Conservation (phyloP, 2,113 vertebrate genomes). For the Machaerirhynchus nigripectus region DNA sequence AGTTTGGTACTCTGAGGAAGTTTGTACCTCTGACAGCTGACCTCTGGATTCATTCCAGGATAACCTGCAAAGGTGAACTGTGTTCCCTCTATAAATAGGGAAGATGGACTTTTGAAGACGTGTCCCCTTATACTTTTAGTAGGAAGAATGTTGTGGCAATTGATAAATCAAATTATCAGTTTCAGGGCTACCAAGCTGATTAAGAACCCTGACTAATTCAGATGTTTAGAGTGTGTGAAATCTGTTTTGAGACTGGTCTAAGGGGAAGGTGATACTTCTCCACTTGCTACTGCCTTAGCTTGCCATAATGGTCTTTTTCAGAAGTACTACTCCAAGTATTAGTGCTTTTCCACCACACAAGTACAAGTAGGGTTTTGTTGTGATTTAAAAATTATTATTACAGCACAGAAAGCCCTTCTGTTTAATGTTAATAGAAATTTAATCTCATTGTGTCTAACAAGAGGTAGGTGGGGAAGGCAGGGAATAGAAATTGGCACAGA, state of each 20-base stretch:
- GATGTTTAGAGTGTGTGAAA: background rate
- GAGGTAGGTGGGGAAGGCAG: background rate
- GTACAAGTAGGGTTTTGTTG: background rate
- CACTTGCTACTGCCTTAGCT: background rate
- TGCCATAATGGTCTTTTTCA: background rate
- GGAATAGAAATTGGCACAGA: background rate
- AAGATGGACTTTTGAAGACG: background rate
- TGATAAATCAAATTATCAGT: background rate
- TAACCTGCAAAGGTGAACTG: background rate
- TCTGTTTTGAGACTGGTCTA: background rate
- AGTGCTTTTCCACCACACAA: background rate
- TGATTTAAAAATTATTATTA: background rate
- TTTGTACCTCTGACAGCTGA: background rate
- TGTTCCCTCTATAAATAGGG: background rate
- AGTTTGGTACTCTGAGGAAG: background rate
- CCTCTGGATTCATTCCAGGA: background rate
- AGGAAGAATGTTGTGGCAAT: background rate
- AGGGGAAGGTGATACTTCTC: background rate
- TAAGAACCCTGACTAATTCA: background rate
- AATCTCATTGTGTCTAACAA: background rate
- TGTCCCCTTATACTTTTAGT: background rate
- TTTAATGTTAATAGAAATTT: background rate
- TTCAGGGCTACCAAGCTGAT: background rate
- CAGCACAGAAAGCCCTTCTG: background rate
- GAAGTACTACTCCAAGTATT: background rate